A percentile compares a stretch with the other conserved stretches of the same genome.
These are phyloP conservation scores for Elanus axillaris DNA, from an alignment of 2,113 vertebrate genomes.

Conservation along the genomic window DNA sequence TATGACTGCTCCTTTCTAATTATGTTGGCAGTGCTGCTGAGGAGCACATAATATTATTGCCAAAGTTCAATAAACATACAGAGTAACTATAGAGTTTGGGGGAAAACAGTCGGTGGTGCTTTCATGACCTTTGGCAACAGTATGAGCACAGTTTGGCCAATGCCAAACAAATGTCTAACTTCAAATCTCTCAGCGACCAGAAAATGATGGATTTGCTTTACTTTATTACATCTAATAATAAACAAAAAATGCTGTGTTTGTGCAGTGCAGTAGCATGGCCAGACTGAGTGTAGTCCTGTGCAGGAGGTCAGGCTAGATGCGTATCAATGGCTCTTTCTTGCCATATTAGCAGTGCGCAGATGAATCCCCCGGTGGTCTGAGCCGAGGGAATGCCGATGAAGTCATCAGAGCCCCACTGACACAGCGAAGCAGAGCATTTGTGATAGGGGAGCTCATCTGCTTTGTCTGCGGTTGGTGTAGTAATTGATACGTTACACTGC, in stretches of 20 bases:
- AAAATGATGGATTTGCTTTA: conserved; percentile 24
- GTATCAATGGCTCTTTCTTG: neutral
- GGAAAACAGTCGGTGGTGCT: neutral
- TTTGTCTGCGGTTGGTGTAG: neutral
- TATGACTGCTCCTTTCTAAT: conserved; percentile 9
- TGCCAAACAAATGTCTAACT: conserved; percentile 38
- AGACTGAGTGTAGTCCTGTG: neutral
- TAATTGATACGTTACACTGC: neutral
- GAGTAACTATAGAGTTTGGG: conserved; percentile 38
- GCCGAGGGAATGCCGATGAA: neutral
- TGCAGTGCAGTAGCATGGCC: neutral
- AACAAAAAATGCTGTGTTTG: neutral
- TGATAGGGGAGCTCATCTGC: neutral
- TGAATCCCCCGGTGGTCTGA: neutral
- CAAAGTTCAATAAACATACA: conserved; percentile 43
- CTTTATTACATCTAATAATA: conserved; percentile 31
- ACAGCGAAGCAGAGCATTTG: neutral
- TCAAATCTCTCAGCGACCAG: neutral
- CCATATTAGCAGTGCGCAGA: neutral
- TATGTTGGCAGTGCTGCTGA: conserved; percentile 29
- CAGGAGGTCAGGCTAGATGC: neutral
- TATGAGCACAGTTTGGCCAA: neutral
- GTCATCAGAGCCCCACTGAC: neutral
- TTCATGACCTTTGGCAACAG: conserved; percentile 29
- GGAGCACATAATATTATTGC: conserved; percentile 3